Percentiles rank a stretch among this genome's conserved stretches.
Conservation (phyloP, 1,140 invertebrate species). For the Drosophila grimshawi region DNA sequence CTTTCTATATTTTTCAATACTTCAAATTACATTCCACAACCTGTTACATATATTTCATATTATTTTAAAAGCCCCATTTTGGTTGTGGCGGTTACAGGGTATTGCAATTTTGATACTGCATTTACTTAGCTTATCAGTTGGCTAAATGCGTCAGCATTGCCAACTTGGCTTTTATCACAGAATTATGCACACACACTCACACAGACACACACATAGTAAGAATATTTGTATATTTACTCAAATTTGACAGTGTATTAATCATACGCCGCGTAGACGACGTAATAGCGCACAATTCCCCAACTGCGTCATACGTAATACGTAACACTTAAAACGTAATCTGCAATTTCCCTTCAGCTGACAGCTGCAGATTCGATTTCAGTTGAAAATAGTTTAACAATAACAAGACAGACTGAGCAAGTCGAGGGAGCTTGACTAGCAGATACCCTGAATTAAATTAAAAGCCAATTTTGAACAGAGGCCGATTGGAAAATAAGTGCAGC, state of each 20-base stretch:
- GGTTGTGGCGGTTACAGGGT: conserved; percentile 8
- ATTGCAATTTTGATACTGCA: conserved; percentile 15
- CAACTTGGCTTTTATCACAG: conserved; percentile 41
- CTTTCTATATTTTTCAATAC: too few species aligned
- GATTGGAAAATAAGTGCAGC: too few species aligned
- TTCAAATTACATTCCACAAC: too few species aligned
- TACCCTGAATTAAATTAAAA: too few species aligned
- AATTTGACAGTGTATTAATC: conserved; percentile 40
- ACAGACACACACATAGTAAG: conserved; percentile 2
- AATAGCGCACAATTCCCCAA: conserved; percentile 1
- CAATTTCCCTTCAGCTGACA: neutral
- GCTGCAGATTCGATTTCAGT: neutral
- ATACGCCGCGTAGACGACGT: conserved; percentile 32
- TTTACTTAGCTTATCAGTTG: conserved; percentile 42
- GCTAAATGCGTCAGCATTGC: conserved; percentile 46
- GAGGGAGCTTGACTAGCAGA: too few species aligned
- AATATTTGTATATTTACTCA: conserved; percentile 6
- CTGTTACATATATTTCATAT: neutral
- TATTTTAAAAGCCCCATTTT: neutral
- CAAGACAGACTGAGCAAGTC: too few species aligned
- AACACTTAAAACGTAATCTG: neutral
- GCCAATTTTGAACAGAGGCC: too few species aligned
- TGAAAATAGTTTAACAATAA: neutral
- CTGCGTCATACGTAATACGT: neutral
- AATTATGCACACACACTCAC: neutral